Percentiles rank a stretch among this genome's conserved stretches.
Conservation (phyloP, 2,888 invertebrate genomes). For the Cyclophora punctaria region DNA sequence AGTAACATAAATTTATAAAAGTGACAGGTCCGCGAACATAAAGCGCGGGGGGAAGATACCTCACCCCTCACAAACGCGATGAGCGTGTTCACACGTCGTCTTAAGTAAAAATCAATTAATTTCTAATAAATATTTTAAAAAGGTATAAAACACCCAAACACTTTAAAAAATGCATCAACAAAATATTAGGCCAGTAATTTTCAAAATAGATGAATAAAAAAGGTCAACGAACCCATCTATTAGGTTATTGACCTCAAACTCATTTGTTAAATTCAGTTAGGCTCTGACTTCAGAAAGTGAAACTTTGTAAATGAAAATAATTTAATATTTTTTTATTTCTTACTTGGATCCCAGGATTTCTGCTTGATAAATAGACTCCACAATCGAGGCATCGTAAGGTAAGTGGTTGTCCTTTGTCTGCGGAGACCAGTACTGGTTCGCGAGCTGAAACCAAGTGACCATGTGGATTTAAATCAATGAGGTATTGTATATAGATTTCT, state of each 20-base stretch:
- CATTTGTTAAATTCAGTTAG: slow-evolving; percentile 62
- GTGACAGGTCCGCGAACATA: no score
- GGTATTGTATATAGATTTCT: slow-evolving; percentile 62
- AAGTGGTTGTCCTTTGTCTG: slow-evolving; percentile 83
- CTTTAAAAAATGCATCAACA: no score
- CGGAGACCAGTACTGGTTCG: slow-evolving; percentile 95
- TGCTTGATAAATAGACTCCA: slow-evolving; percentile 91
- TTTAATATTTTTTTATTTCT: slow-evolving; percentile 33
- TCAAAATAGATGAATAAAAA: slow-evolving; percentile 42
- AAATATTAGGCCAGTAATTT: slow-evolving; percentile 34
- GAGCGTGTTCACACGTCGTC: no score
- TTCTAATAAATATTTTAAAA: neutral
- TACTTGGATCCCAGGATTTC: slow-evolving; percentile 90
- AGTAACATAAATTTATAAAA: no score
- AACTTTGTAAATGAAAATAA: slow-evolving; percentile 14
- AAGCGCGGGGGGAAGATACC: no score
- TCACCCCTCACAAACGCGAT: no score
- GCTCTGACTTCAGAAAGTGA: slow-evolving; percentile 40
- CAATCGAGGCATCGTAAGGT: slow-evolving; percentile 84
- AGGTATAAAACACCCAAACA: no score
- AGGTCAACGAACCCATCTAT: slow-evolving; percentile 60
- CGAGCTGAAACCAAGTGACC: slow-evolving; percentile 79
- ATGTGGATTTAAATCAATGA: slow-evolving; percentile 66
- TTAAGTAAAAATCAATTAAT: neutral
- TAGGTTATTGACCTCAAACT: slow-evolving; percentile 56